Conservation (phyloP, 2,113 vertebrate species). For the Charadrius vociferus region DNA sequence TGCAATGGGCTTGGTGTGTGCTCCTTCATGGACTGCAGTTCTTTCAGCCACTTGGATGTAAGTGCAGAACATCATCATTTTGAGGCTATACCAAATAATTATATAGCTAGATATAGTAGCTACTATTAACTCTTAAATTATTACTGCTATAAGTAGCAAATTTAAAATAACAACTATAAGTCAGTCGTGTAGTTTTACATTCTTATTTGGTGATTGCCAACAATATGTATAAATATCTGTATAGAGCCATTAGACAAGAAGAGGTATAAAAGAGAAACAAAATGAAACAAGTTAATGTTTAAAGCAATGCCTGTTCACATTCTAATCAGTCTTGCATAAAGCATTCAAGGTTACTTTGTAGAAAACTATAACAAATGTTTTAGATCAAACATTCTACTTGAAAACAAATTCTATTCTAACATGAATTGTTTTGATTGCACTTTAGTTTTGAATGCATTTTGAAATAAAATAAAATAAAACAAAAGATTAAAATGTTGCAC, state of each 20-base stretch:
- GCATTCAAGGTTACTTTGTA: background rate
- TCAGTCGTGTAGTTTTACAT: background rate
- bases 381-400: background rate
- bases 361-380: background rate
- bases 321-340: conserved; percentile 6
- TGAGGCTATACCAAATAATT: background rate
- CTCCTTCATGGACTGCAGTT: background rate
- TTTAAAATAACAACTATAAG: background rate
- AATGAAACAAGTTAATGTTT: background rate
- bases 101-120: background rate
- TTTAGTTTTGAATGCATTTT: background rate
- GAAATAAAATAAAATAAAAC: background rate
- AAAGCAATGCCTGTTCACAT: background rate
- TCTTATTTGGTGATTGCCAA: background rate
- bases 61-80: background rate
- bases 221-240: background rate
- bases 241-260: background rate
- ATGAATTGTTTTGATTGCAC: background rate
- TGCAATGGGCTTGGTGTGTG: background rate
- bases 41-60: background rate
- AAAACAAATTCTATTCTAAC: background rate
- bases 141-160: background rate
- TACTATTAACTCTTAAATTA: background rate
- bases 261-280: background rate
- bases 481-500: background rate